phyloP scores from a whole-genome alignment of 2,797 vertebrate species.

The Lacerta bilineata region DNA sequence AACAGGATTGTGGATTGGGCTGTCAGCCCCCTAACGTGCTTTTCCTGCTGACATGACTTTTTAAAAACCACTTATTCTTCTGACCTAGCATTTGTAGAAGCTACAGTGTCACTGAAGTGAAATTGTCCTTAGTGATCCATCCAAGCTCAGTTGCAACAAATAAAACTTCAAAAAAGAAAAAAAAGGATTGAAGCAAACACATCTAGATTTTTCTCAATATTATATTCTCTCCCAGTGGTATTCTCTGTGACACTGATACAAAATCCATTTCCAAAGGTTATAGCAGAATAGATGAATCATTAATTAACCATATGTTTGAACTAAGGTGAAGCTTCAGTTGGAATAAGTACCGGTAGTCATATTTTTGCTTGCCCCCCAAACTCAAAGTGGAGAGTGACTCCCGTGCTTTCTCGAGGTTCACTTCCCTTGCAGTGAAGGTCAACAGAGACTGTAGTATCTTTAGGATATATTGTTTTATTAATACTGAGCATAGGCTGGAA shows the following conservation, averaged over 20 bases:
- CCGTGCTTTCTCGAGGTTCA: too few relatives aligned
- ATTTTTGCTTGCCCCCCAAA: too few relatives aligned
- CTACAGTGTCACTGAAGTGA: slow-evolving; percentile 18
- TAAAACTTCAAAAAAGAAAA: background rate
- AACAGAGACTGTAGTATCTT: too few relatives aligned
- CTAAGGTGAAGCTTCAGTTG: background rate
- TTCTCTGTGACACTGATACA: background rate
- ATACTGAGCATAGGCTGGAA: too few relatives aligned
- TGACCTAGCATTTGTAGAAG: slow-evolving; percentile 12
- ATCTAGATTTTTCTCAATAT: background rate
- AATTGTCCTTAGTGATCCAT: slow-evolving; percentile 19
- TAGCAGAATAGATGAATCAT: background rate
- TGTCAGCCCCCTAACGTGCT: slow-evolving; percentile 14
- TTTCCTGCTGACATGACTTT: slow-evolving; percentile 27
- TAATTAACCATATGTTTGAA: background rate
- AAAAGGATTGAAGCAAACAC: background rate
- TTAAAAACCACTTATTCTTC: slow-evolving; percentile 33
- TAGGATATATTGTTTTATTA: too few relatives aligned
- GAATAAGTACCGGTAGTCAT: background rate
- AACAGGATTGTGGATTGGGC: slow-evolving; percentile 31
- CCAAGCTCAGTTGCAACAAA: background rate
- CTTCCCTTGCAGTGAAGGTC: too few relatives aligned
- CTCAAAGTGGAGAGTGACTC: too few relatives aligned
- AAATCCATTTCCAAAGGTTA: background rate
- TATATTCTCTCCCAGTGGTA: background rate